Conservation (phyloP, 2,888 invertebrate genomes). For the Troides aeacus region DNA sequence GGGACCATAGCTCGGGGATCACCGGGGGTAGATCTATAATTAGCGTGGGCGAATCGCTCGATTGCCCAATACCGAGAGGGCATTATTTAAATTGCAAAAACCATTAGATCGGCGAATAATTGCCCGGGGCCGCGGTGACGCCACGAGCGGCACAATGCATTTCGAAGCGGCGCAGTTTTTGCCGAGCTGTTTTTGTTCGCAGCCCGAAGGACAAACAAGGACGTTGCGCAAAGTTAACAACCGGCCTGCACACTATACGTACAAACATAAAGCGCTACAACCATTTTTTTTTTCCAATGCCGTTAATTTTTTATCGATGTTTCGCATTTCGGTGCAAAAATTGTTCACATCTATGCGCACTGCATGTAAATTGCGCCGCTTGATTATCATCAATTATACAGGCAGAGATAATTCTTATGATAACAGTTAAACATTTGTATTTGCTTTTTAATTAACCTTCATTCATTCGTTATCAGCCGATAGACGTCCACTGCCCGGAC, state of each 20-base stretch:
- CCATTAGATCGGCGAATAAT: conserved; percentile 29
- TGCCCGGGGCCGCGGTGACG: conserved; percentile 24
- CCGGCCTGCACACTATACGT: conserved; percentile 1
- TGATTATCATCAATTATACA: no score
- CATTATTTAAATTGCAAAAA: conserved; percentile 28
- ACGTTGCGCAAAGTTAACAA: conserved; percentile 25
- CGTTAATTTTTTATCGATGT: conserved; percentile 6
- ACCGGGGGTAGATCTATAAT: conserved; percentile 27
- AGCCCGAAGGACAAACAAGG: conserved; percentile 27
- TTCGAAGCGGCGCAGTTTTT: conserved; percentile 21
- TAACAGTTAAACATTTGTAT: no score
- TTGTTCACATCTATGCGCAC: no score
- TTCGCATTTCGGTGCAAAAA: not conserved
- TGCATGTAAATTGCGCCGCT: no score
- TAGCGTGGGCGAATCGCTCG: conserved; percentile 26
- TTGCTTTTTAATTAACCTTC: no score
- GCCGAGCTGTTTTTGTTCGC: conserved; percentile 24
- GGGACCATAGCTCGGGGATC: conserved; percentile 13
- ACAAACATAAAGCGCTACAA: conserved; percentile 20
- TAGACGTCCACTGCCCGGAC: no score
- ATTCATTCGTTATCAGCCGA: no score
- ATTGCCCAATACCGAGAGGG: conserved; percentile 20
- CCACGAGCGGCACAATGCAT: conserved; percentile 23
- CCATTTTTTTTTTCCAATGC: conserved; percentile 18
- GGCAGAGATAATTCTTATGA: no score